Percentiles rank a stretch among this genome's conserved stretches.
These are phyloP conservation scores for Dolichomitus sp. DNA, from an alignment of 2,888 invertebrate genomes.

Conservation along the genomic window DNA sequence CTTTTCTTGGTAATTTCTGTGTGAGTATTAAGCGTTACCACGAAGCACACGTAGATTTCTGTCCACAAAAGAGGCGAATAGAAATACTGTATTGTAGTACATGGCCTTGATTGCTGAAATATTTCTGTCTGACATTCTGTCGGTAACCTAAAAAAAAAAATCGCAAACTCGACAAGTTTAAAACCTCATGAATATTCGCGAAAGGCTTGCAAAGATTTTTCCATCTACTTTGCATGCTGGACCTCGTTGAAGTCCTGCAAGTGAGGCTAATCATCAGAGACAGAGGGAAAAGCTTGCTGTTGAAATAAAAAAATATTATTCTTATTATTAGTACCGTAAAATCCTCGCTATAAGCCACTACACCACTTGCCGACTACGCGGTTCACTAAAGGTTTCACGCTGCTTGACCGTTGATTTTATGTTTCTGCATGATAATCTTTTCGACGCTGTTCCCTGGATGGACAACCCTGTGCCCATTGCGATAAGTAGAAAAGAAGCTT, in stretches of 20 bases:
- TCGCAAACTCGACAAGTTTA: slow-evolving; percentile 32
- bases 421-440: slow-evolving; percentile 39
- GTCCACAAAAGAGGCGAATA: background rate
- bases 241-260: slow-evolving; percentile 39
- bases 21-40: background rate
- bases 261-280: slow-evolving; percentile 36
- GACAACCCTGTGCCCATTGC: background rate
- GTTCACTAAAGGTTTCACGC: slow-evolving; percentile 42
- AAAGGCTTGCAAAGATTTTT: slow-evolving; percentile 45
- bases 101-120: background rate
- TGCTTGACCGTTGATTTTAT: slow-evolving; percentile 46
- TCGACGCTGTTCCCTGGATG: slow-evolving; percentile 7
- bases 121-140: slow-evolving; percentile 26
- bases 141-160: slow-evolving; percentile 24
- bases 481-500: slow-evolving; percentile 53
- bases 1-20: slow-evolving; percentile 30
- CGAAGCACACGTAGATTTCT: slow-evolving; percentile 20
- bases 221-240: slow-evolving; percentile 36
- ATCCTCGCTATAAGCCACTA: background rate
- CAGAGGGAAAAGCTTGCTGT: slow-evolving; percentile 10
- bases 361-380: background rate
- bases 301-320: slow-evolving; percentile 21
- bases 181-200: slow-evolving; percentile 55
- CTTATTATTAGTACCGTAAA: slow-evolving; percentile 16
- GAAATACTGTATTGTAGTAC: background rate